Evolutionary conservation across 2,888 invertebrate species (phyloP).

Genomic region (Cheilosia variabilis): DNA sequence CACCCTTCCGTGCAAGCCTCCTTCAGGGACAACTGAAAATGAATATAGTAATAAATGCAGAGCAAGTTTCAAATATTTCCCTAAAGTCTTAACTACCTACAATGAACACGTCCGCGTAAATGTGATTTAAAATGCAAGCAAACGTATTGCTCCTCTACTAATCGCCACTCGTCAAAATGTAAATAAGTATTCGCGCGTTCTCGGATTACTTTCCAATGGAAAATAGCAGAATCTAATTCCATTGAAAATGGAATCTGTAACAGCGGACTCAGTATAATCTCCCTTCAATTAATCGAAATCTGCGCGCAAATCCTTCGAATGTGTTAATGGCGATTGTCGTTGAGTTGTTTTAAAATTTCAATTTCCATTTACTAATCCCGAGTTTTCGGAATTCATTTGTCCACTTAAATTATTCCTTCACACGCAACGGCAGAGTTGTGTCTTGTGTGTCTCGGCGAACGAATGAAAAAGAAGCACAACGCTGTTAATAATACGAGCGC

Average conservation of each 20-base stretch:
- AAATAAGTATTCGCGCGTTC: constrained; percentile 3
- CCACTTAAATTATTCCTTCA: constrained; percentile 41
- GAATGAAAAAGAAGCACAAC: no score
- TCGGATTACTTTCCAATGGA: neutral
- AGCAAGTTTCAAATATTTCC: no score
- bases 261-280: constrained; percentile 49
- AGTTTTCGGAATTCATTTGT: constrained; percentile 49
- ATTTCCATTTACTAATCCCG: constrained; percentile 63
- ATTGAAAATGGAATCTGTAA: constrained; percentile 52
- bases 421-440: constrained; percentile 27
- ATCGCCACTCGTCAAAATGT: neutral
- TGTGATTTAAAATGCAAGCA: neutral
- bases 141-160: neutral
- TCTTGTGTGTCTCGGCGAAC: neutral
- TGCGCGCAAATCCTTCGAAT: constrained; percentile 49
- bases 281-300: constrained; percentile 63
- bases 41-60: no score
- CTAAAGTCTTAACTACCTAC: neutral
- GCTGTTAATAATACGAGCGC: neutral
- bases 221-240: constrained; percentile 3
- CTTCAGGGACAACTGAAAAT: no score
- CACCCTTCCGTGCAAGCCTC: no score
- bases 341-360: constrained; percentile 44
- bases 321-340: constrained; percentile 48
- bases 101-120: neutral